Conservation (phyloP, 2,888 invertebrate genomes). For the Bembecia ichneumoniformis region DNA sequence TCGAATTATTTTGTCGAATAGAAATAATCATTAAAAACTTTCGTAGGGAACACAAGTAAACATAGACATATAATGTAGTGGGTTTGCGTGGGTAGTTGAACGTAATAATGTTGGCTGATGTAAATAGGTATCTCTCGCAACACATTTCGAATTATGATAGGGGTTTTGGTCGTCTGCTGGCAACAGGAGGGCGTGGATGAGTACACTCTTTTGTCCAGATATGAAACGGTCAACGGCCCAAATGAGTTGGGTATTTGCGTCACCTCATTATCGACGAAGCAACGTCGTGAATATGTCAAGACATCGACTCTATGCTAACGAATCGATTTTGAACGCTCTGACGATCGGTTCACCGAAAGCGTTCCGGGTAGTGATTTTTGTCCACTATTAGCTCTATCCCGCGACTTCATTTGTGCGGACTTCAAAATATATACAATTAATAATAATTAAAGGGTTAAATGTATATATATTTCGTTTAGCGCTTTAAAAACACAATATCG, state of each 20-base stretch:
- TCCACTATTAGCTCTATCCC: constrained; percentile 16
- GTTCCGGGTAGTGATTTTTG: constrained; percentile 31
- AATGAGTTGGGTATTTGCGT: constrained; percentile 42
- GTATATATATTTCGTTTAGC: no score
- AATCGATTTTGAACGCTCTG: constrained; percentile 50
- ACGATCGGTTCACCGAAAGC: constrained; percentile 16
- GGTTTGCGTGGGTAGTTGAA: no score
- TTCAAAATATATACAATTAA: no score
- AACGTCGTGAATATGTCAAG: constrained; percentile 36
- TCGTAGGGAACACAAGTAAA: no score
- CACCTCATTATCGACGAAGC: constrained; percentile 36
- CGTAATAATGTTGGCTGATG: no score
- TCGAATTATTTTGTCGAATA: no score
- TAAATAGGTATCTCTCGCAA: no score
- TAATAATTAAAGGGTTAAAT: no score
- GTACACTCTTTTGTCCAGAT: constrained; percentile 33
- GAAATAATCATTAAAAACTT: no score
- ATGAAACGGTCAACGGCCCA: constrained; percentile 45
- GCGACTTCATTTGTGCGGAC: no score
- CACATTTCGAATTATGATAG: background rate
- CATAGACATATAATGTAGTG: no score
- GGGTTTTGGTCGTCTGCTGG: background rate
- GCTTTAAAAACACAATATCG: no score
- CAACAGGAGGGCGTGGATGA: constrained; percentile 15
- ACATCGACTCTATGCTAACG: constrained; percentile 38